Percentiles rank a stretch among this genome's conserved stretches.
Conservation (phyloP, 2,888 invertebrate genomes). For the Drosophila vallismaia region DNA sequence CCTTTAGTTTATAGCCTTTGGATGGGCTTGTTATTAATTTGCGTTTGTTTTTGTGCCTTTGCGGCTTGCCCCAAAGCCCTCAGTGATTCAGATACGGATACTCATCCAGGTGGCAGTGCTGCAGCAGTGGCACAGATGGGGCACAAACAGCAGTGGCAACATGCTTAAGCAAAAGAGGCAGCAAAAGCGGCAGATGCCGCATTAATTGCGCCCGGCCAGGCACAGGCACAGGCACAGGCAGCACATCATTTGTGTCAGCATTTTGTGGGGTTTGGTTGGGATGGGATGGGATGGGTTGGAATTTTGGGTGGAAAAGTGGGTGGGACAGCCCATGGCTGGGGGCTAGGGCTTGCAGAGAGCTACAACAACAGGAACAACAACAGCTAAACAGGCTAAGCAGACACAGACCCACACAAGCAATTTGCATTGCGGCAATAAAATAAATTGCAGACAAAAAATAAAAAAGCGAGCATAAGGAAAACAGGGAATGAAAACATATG, state of each 20-base stretch:
- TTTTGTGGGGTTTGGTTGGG: constrained; percentile 15
- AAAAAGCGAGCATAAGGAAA: constrained; percentile 31
- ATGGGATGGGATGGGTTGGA: not conserved
- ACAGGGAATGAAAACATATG: constrained; percentile 49
- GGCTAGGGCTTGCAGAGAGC: constrained; percentile 21
- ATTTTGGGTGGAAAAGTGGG: not conserved
- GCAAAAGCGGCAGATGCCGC: constrained; percentile 36
- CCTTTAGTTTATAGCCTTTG: not conserved
- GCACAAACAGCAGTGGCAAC: constrained; percentile 11
- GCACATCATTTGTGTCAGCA: constrained; percentile 52
- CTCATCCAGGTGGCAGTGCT: constrained; percentile 23
- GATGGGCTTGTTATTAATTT: constrained; percentile 26
- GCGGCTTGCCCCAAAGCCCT: constrained; percentile 40
- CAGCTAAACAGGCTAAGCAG: constrained; percentile 37
- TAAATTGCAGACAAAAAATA: constrained; percentile 49
- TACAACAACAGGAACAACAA: not conserved
- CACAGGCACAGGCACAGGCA: constrained; percentile 22
- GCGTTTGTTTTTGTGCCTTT: constrained; percentile 24
- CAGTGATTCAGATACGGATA: constrained; percentile 31
- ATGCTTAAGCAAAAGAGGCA: not conserved
- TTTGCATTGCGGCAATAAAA: constrained; percentile 54
- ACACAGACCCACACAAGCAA: constrained; percentile 17
- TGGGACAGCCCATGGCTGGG: constrained; percentile 9
- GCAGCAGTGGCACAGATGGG: constrained; percentile 26
- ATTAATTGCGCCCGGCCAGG: constrained; percentile 50